Conservation (phyloP, 2,888 invertebrate species). For the Anthophora plumipes region DNA sequence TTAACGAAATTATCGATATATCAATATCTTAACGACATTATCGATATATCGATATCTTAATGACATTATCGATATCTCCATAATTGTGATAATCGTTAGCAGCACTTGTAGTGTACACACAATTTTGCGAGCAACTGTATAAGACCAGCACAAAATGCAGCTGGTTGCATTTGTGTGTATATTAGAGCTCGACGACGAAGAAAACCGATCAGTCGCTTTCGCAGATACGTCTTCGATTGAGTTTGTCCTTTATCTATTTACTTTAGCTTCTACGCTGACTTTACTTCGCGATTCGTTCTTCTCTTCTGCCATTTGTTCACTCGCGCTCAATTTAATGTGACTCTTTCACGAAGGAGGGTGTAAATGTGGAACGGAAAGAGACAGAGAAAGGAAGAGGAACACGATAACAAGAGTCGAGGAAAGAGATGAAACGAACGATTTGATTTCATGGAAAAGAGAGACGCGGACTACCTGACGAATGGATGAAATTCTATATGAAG, state of each 20-base stretch:
- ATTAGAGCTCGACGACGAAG: slow-evolving; percentile 24
- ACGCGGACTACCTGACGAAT: neutral
- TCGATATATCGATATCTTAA: too few relatives aligned
- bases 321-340: slow-evolving; percentile 61
- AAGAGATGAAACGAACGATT: slow-evolving; percentile 8
- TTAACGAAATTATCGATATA: too few relatives aligned
- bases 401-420: neutral
- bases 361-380: too few relatives aligned
- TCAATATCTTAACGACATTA: too few relatives aligned
- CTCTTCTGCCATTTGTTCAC: slow-evolving; percentile 60
- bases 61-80: too few relatives aligned
- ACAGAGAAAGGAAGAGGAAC: neutral
- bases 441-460: slow-evolving; percentile 1
- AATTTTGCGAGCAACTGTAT: too few relatives aligned
- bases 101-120: too few relatives aligned
- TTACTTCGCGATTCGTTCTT: slow-evolving; percentile 45
- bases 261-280: slow-evolving; percentile 48
- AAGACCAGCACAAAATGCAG: too few relatives aligned
- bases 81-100: too few relatives aligned
- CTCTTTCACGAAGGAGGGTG: too few relatives aligned
- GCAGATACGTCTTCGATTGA: slow-evolving; percentile 40
- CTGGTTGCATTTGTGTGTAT: neutral
- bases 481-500: slow-evolving; percentile 12
- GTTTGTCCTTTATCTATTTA: slow-evolving; percentile 50
- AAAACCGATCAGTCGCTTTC: slow-evolving; percentile 42